Conservation (phyloP, 2,888 invertebrate genomes). For the Mesoligia furuncula region DNA sequence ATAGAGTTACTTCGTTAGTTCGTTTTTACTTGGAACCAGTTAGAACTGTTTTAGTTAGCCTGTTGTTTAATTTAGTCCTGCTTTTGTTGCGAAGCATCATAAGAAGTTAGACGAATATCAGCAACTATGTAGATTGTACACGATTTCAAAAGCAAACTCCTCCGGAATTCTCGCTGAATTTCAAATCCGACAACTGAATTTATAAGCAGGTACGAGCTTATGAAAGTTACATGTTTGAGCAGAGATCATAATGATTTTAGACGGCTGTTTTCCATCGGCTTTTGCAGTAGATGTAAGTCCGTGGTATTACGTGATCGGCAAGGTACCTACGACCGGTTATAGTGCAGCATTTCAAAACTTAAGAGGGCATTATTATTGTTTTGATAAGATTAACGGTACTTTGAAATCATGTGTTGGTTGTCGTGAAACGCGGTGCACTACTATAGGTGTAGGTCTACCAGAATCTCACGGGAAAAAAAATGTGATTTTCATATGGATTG, state of each 20-base stretch:
- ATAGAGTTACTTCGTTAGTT: background rate
- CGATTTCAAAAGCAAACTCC: constrained; percentile 48
- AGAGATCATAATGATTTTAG: constrained; percentile 36
- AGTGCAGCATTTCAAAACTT: constrained; percentile 29
- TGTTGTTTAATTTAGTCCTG: constrained; percentile 14
- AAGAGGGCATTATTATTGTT: constrained; percentile 22
- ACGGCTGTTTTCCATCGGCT: constrained; percentile 19
- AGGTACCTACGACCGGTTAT: constrained; percentile 29
- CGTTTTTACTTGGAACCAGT: background rate
- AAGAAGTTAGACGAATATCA: constrained; percentile 47
- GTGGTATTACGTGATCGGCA: constrained; percentile 20
- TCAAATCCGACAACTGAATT: constrained; percentile 55
- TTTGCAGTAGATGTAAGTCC: constrained; percentile 10
- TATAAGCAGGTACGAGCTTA: constrained; percentile 48
- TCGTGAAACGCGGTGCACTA: constrained; percentile 28
- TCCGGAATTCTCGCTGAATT: constrained; percentile 54
- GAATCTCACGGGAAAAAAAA: too few species aligned
- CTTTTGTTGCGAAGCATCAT: constrained; percentile 25
- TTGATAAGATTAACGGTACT: constrained; percentile 34
- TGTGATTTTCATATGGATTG: too few species aligned
- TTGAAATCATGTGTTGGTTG: constrained; percentile 34
- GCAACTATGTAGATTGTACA: constrained; percentile 50
- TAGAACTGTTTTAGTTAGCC: constrained; percentile 16
- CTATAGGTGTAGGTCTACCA: background rate
- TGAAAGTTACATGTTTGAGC: constrained; percentile 47